Percentiles rank a stretch among this genome's conserved stretches.
These are phyloP conservation scores for Lagodon rhomboides DNA, from an alignment of 2,797 vertebrate species.

Conservation along the genomic window DNA sequence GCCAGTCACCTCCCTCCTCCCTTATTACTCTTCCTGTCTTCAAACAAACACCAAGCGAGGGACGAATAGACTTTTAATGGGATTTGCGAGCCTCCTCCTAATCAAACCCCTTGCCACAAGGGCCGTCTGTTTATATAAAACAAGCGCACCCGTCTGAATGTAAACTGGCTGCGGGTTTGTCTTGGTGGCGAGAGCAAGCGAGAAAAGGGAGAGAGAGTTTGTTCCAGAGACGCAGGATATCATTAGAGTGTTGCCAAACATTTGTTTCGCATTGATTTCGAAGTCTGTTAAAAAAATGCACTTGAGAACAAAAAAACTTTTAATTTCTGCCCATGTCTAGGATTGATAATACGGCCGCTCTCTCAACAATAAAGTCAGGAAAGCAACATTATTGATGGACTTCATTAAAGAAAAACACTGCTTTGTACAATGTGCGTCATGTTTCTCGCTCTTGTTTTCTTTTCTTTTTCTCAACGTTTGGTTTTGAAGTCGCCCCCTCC, in stretches of 20 bases:
- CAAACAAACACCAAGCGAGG: conserved; percentile 81
- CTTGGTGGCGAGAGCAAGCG: conserved; percentile 65
- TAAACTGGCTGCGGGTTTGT: conserved; percentile 80
- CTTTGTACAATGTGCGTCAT: conserved; percentile 71
- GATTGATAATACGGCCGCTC: conserved; percentile 74
- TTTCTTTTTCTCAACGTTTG: conserved; percentile 64
- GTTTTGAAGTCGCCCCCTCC: conserved; percentile 64
- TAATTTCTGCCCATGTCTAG: conserved; percentile 68
- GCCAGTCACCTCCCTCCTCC: conserved; percentile 66
- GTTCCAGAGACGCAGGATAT: conserved; percentile 69
- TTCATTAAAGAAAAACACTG: conserved; percentile 78
- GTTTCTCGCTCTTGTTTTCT: conserved; percentile 70
- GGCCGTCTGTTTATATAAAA: conserved; percentile 83
- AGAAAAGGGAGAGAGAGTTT: conserved; percentile 38
- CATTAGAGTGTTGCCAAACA: conserved; percentile 78
- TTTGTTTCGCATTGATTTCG: conserved; percentile 82
- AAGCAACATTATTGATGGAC: conserved; percentile 78
- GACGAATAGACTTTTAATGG: conserved; percentile 87
- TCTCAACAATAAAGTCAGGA: conserved; percentile 70
- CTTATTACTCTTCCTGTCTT: conserved; percentile 75
- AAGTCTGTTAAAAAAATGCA: conserved; percentile 66
- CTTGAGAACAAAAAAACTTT: conserved; percentile 35
- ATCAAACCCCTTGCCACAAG: conserved; percentile 84
- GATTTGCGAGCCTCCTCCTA: conserved; percentile 86
- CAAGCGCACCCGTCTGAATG: conserved; percentile 80